Percentiles rank a stretch among this genome's conserved stretches.
Conservation (phyloP, 2,888 invertebrate species). For the Eucera pruinosa region DNA sequence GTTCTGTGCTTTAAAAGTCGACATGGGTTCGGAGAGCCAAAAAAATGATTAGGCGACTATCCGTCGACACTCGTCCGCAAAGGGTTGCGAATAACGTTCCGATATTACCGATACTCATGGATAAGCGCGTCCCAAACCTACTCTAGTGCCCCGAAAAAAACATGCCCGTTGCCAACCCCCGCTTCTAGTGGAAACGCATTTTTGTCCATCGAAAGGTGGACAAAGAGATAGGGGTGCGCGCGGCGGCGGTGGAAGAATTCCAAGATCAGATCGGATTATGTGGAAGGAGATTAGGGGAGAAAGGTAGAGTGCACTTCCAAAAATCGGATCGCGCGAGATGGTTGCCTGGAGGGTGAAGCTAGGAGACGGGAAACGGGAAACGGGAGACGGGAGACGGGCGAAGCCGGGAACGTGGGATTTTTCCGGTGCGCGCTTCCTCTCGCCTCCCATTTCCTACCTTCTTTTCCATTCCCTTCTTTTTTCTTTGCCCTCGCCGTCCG, state of each 20-base stretch:
- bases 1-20: no score
- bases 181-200: no score
- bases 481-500: neutral
- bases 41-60: no score
- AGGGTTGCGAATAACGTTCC: no score
- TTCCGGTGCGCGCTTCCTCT: neutral
- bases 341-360: neutral
- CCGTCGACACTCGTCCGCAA: no score
- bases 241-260: neutral
- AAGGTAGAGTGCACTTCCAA: conserved; percentile 25
- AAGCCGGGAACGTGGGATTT: neutral
- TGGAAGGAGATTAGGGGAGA: conserved; percentile 25
- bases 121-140: neutral
- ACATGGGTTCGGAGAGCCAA: no score
- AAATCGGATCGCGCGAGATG: conserved; percentile 27
- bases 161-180: no score
- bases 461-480: conserved; percentile 1
- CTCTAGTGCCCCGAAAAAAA: no score
- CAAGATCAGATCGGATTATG: conserved; percentile 24
- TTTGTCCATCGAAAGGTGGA: neutral
- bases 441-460: neutral
- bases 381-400: no score
- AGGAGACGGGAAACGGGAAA: no score
- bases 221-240: neutral
- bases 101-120: no score